Evolutionary conservation across 1,140 invertebrate species (phyloP), one percentile per base, ranked within the genome.

Genomic region (Bursaphelenchus mucronatus): DNA sequence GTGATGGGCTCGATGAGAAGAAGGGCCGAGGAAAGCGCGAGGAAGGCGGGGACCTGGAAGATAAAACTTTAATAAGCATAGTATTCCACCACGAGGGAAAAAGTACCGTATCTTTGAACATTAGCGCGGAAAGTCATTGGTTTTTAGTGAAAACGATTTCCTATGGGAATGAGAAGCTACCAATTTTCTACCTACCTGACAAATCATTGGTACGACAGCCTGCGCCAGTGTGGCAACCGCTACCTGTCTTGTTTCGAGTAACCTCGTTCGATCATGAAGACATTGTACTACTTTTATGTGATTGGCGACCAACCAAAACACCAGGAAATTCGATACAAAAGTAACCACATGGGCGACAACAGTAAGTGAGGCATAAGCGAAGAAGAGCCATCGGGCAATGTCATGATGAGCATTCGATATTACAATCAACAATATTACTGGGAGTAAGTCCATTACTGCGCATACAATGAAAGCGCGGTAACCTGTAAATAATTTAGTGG

Each of bases 181-280:
- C n/a, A n/a, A 3, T 11, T 9, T 1, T 39, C 10, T 57, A 52
- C 1, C 49, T 21, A 74, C 74, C 69, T 76, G 74, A 63, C 74
- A 76, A 53, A 76, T 56, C 11, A 76, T 58, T 0, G 74, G 74
- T 4, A 76, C 62, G 0, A 76, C 17, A 8, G 74, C 74, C 62
- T 76, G 74, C 11, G 67, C 69, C n/a, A 77, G 49, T 4, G 74
- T 76, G 1, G 74, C 74, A 17, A 76, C 41, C 7, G 74, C 74
- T 39, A 76, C 72, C 57, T 76, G 74, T 10, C 67, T 45, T 10
- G 74, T 76, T 52, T 76, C 74, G 10, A 77, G 43, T 51, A 76
- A 57, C 13, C 74, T 13, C 8, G 64, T 68, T 45, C 71, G 51
- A 57, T 76, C 74, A 39, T 68, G 67, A 11, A 76, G 53, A 61